phyloP scores from a whole-genome alignment of 2,113 vertebrate genomes.

The Raja brachyura region DNA sequence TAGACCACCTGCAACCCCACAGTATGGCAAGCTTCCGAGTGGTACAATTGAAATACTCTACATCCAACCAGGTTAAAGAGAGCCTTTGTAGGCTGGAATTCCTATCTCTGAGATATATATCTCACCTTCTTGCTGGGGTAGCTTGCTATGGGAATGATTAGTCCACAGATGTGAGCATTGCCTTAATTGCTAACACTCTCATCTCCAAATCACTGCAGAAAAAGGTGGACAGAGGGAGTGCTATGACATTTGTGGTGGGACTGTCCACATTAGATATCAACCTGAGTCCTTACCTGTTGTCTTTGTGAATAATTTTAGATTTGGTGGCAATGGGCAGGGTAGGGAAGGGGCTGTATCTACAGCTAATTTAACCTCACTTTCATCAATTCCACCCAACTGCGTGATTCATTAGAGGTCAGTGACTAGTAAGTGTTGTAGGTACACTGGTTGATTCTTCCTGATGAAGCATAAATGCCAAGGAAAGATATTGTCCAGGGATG shows the following conservation, averaged over 20 bases:
- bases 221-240: too few species aligned
- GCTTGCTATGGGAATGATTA: background rate
- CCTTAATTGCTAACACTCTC: too few species aligned
- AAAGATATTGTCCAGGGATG: background rate
- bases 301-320: background rate
- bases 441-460: background rate
- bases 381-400: background rate
- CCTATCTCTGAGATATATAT: background rate
- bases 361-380: background rate
- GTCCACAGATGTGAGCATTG: background rate
- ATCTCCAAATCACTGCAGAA: too few species aligned
- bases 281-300: too few species aligned
- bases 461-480: background rate
- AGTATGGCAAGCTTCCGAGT: background rate
- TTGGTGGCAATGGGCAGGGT: background rate
- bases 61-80: too few species aligned
- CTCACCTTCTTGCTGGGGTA: background rate
- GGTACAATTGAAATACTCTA: background rate
- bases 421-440: background rate
- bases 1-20: background rate
- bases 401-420: background rate
- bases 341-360: background rate
- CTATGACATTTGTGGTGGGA: too few species aligned
- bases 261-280: too few species aligned
- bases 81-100: too few species aligned